These are phyloP conservation scores for Adelognathus sp. DNA, from an alignment of 2,888 invertebrate genomes.

Conservation along the genomic window DNA sequence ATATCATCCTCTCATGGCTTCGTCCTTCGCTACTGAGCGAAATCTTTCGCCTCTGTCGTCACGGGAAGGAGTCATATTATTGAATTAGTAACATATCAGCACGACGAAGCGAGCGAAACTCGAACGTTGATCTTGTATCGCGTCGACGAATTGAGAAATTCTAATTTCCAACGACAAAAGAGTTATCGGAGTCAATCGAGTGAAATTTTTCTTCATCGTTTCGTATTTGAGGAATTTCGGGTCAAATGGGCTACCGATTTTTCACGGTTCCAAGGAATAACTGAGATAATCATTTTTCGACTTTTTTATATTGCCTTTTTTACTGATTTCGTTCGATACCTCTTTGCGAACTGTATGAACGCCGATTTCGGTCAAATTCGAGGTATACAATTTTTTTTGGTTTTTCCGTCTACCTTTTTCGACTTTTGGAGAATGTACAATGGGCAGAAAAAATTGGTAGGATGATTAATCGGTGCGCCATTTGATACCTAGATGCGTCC, in stretches of 20 bases:
- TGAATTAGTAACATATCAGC: constrained; percentile 55
- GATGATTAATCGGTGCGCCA: neutral
- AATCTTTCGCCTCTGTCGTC: neutral
- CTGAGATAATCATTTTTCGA: neutral
- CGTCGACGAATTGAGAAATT: neutral
- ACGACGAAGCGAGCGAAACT: constrained; percentile 18
- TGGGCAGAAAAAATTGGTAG: neutral
- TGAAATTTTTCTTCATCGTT: neutral
- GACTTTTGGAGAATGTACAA: neutral
- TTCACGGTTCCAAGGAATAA: neutral
- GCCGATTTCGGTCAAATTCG: neutral
- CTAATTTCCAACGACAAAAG: neutral
- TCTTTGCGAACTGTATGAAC: neutral
- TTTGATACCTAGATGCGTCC: neutral
- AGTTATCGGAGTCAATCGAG: constrained; percentile 5
- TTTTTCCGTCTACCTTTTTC: neutral
- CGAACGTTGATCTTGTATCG: neutral
- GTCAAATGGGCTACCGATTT: neutral
- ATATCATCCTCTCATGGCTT: constrained; percentile 2
- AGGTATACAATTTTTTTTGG: neutral
- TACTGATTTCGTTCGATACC: neutral
- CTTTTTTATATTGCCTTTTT: neutral
- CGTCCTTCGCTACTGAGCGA: neutral
- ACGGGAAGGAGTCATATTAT: constrained; percentile 12
- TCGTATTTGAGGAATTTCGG: neutral